Percentiles rank a stretch among this genome's conserved stretches.
These are phyloP conservation scores for Syrphus vitripennis DNA, from an alignment of 2,888 invertebrate genomes.

Conservation along the genomic window DNA sequence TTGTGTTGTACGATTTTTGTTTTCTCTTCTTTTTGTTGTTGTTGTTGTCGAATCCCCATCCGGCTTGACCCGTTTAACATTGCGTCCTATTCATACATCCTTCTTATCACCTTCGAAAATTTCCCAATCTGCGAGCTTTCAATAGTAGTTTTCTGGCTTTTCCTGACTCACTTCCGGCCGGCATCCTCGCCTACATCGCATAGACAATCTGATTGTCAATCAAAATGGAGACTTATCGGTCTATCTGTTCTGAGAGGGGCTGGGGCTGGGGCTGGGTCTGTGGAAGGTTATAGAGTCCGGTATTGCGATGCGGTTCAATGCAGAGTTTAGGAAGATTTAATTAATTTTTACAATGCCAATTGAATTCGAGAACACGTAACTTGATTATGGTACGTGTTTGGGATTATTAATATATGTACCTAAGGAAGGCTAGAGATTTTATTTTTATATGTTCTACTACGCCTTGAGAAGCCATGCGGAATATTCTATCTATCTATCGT, in stretches of 20 bases:
- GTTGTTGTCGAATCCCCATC: slow-evolving; percentile 14
- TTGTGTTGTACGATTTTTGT: neutral
- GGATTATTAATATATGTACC: slow-evolving; percentile 56
- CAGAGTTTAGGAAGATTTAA: slow-evolving; percentile 69
- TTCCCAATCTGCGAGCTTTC: slow-evolving; percentile 45
- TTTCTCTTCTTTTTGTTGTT: neutral
- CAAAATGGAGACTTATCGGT: slow-evolving; percentile 55
- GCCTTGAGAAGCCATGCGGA: slow-evolving; percentile 62
- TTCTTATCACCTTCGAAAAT: slow-evolving; percentile 60
- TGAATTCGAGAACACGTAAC: slow-evolving; percentile 72
- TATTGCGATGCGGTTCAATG: slow-evolving; percentile 50
- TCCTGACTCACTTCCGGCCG: slow-evolving; percentile 57
- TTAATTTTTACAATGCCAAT: slow-evolving; percentile 72
- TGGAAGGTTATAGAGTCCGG: too few relatives aligned
- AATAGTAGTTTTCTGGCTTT: slow-evolving; percentile 55
- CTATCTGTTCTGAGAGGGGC: neutral
- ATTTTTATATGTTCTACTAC: slow-evolving; percentile 25
- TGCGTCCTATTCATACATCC: slow-evolving; percentile 36
- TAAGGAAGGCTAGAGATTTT: neutral
- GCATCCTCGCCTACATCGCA: slow-evolving; percentile 5
- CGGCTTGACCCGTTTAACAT: slow-evolving; percentile 49
- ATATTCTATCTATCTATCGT: slow-evolving; percentile 38
- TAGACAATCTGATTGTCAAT: slow-evolving; percentile 65
- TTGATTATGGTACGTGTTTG: slow-evolving; percentile 70
- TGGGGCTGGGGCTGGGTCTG: neutral